These are phyloP conservation scores for Xiphophorus maculatus DNA, from an alignment of 2,113 vertebrate genomes.

Conservation along the genomic window DNA sequence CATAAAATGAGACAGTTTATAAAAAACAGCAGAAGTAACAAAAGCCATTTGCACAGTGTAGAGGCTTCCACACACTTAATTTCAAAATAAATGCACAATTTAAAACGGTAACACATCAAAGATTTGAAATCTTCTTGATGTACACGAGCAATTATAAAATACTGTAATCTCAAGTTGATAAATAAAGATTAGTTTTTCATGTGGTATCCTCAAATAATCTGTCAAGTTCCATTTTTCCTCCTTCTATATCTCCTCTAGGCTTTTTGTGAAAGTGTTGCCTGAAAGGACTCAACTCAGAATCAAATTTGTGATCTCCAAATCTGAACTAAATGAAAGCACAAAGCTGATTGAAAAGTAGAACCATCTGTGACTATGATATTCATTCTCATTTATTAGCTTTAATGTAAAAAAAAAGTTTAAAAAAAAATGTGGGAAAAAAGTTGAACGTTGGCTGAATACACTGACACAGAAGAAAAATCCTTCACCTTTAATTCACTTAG, in stretches of 20 bases:
- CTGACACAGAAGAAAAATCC: conserved; percentile 27
- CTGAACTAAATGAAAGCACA: conserved; percentile 59
- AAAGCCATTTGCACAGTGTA: neutral
- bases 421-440: neutral
- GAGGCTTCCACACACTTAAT: neutral
- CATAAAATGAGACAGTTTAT: neutral
- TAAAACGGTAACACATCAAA: too few relatives aligned
- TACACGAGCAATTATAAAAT: neutral
- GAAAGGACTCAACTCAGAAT: conserved; percentile 42
- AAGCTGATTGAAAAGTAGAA: conserved; percentile 50
- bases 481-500: conserved; percentile 46
- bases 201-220: conserved; percentile 6
- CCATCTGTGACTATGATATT: conserved; percentile 39
- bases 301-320: conserved; percentile 40
- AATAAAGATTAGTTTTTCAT: neutral
- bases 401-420: neutral
- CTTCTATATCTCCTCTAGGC: neutral
- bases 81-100: neutral
- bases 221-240: neutral
- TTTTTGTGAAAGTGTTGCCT: conserved; percentile 29
- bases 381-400: conserved; percentile 57
- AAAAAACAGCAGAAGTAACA: neutral
- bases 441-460: neutral
- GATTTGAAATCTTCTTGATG: too few relatives aligned
- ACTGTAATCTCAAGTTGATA: neutral